A percentile compares a stretch with the other conserved stretches of the same genome.
These are phyloP conservation scores for Nomada ferruginata DNA, from an alignment of 2,888 invertebrate genomes.

Conservation along the genomic window DNA sequence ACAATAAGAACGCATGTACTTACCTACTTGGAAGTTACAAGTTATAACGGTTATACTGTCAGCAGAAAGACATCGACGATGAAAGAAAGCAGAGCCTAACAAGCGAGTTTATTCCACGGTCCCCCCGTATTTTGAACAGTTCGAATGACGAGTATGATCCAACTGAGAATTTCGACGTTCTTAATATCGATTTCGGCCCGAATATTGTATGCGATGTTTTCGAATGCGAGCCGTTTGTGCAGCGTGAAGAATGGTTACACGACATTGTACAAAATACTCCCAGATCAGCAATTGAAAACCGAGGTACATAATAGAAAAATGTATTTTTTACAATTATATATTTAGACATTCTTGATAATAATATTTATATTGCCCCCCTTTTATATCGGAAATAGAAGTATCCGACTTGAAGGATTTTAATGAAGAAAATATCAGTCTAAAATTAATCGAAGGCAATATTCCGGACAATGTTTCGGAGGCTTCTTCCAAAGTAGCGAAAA, in stretches of 20 bases:
- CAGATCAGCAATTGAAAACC: constrained; percentile 2
- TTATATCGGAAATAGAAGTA: constrained; percentile 21
- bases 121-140: constrained; percentile 32
- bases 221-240: neutral
- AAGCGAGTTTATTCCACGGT: constrained; percentile 7
- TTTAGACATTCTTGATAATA: neutral
- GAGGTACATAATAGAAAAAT: constrained; percentile 31
- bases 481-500: constrained; percentile 60
- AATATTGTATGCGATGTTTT: constrained; percentile 18
- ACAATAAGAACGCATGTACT: no score
- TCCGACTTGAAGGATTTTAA: constrained; percentile 14
- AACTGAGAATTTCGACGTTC: constrained; percentile 3
- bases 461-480: constrained; percentile 66
- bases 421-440: constrained; percentile 40
- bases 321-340: neutral
- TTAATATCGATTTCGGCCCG: constrained; percentile 37
- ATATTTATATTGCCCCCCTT: neutral
- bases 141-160: constrained; percentile 6
- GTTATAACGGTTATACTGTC: neutral
- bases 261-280: neutral
- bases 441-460: constrained; percentile 59
- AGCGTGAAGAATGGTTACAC: neutral
- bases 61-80: constrained; percentile 23
- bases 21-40: no score
- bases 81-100: neutral